These are phyloP conservation scores for Periophthalmus magnuspinnatus DNA, from an alignment of 2,797 vertebrate genomes.

Conservation along the genomic window DNA sequence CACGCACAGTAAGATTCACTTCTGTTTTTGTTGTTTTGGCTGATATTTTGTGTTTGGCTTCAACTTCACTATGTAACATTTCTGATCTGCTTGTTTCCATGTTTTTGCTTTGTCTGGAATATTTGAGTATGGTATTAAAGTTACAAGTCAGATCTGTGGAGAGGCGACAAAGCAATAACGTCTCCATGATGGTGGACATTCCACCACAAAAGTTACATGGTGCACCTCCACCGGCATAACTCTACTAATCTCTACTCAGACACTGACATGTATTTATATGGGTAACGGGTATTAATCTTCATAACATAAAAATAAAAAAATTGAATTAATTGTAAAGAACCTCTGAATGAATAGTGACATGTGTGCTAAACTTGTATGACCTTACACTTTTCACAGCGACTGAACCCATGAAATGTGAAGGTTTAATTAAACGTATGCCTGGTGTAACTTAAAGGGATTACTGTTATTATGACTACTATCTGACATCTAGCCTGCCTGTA, in stretches of 20 bases:
- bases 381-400: neutral
- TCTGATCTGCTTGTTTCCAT: no score
- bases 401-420: neutral
- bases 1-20: no score
- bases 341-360: neutral
- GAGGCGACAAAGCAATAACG: no score
- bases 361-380: neutral
- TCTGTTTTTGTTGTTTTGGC: no score
- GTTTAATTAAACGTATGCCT: conserved; percentile 10
- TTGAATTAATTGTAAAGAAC: neutral
- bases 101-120: no score
- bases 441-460: conserved; percentile 11
- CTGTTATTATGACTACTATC: conserved; percentile 14
- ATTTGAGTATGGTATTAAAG: no score
- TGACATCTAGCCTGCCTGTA: conserved; percentile 10
- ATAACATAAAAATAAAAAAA: conserved; percentile 15
- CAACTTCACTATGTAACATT: no score
- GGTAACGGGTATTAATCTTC: neutral
- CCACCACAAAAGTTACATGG: neutral
- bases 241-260: neutral
- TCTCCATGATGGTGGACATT: neutral
- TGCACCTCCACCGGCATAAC: neutral
- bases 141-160: no score
- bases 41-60: no score
- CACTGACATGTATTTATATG: neutral